phyloP scores from a whole-genome alignment of 2,113 vertebrate species.

The Chitala chitala region DNA sequence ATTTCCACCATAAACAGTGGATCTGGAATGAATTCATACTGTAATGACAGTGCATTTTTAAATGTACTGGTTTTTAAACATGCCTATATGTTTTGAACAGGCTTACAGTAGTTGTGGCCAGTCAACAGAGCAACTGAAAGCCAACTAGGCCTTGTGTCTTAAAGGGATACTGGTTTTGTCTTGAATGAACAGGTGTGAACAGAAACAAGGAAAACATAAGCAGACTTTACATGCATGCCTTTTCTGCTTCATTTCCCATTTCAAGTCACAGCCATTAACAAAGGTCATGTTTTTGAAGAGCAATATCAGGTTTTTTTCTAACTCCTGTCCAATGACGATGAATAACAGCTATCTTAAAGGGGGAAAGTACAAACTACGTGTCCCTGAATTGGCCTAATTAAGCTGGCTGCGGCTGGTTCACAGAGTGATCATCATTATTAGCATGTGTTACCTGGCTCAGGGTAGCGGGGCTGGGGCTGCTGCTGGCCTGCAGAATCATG shows the following conservation, averaged over 20 bases:
- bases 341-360: background rate
- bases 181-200: background rate
- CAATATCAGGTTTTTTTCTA: background rate
- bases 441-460: slow-evolving; percentile 57
- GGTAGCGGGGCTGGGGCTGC: slow-evolving; percentile 6
- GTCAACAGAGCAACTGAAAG: too few species aligned
- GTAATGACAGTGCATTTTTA: too few species aligned
- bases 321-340: background rate
- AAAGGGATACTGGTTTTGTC: background rate
- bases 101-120: too few species aligned
- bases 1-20: too few species aligned
- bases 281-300: slow-evolving; percentile 6
- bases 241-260: too few species aligned
- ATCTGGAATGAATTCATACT: too few species aligned
- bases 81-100: too few species aligned
- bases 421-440: too few species aligned
- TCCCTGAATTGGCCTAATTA: background rate
- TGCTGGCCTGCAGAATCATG: slow-evolving; percentile 9
- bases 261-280: background rate
- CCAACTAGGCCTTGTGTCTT: background rate
- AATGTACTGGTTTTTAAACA: too few species aligned
- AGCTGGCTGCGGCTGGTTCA: background rate
- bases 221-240: background rate
- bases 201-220: background rate
- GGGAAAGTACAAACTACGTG: too few species aligned